Base-by-base conservation (phyloP, 2,888 invertebrate genomes). In the Parascotia fuliginaria region DNA sequence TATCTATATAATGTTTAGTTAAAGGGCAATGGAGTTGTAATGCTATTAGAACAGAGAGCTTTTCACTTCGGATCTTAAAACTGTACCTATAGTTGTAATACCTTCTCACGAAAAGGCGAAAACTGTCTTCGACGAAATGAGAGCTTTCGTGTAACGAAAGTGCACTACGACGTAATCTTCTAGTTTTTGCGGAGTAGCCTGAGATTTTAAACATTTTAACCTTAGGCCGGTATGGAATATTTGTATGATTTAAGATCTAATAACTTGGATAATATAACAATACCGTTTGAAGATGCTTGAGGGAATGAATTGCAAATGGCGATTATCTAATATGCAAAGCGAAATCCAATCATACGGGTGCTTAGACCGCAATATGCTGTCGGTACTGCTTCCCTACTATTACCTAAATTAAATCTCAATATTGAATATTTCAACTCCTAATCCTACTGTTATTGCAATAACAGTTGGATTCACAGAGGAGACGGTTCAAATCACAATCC, bases 261-360 rank as follows among this genome's bases (percentile, higher is more conserved):
- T 54, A 65, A 57, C 54, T 59, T 38, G 37, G 33, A 37, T 33
- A 53, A 45, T 44, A 39, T 43, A 33, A 51, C 29, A 29, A 34
- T 36, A 43, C 36, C 29, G 62, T 70, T 72, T 65, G 66, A 64
- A 66, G 68, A 76, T 75, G 62, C 70, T 72, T 65, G 66, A 64
- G 65, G 68, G 76, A 75, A 77, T 75, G 83, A 83, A 85, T 82
- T 83, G 82, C 83, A 83, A 84, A 85, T 83, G 65, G 69, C 70
- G 74, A 77, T 77, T 73, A 74, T 73, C 69, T 67, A 62, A 74
- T 67, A 72, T 67, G 73, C 71, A 73, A 78, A 77, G 48, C 65
- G 64, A 53, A 65, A 72, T 77, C 74, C 78, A 83, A 83, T 84
- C 81, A 81, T 66, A 82, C 79, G 80, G 79, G 65, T 79, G 76